Base-by-base conservation (phyloP, 2,797 vertebrate species). In the Lacerta bilineata region DNA sequence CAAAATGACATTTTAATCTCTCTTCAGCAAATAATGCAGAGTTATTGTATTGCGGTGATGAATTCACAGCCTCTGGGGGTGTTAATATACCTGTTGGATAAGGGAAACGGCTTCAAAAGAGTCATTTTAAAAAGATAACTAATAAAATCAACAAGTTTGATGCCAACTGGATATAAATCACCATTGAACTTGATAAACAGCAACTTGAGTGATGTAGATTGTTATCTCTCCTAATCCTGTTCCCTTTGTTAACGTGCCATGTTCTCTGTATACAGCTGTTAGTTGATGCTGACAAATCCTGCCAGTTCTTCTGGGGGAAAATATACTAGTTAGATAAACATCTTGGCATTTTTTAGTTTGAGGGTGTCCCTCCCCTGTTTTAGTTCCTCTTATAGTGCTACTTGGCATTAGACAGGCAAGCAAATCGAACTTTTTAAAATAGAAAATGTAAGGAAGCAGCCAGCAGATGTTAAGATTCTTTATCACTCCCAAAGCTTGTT, bases 181-280 rank as follows among this genome's bases (percentile, higher is more conserved):
- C 41, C 10, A 46, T 55, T 75, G 41, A 41, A 1, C 59, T 88
- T 83, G 13, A 17, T 87, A 69, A 89, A 4, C 80, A 86, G 18
- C 39, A 64, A 68, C 10, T 11, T 76, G 71, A 2, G 2, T 18
- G 43, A 2, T 81, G 0, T 59, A 84, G 83, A 78, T 71, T 9
- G 64, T 2, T 86, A 20, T 77, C 61, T 84, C 17, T 83, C 61
- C 0, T 83, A 81, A 85, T 85, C 29, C 0, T 83, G 79, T 87
- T 85, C 29, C 18, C 86, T 93, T 89, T 88, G 33, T 69, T 90
- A 84, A 55, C 68, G 13, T 84, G 80, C 68, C n/a, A 85, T 79
- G 3, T 74, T 64, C 43, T 84, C 29, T 0, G 0, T 72, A 88
- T 81, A 81, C 87, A 13, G 7, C 88, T 10, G 8, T 75, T 80